Evolutionary conservation across 2,888 invertebrate species (phyloP).

Genomic region (Venusia cambrica): DNA sequence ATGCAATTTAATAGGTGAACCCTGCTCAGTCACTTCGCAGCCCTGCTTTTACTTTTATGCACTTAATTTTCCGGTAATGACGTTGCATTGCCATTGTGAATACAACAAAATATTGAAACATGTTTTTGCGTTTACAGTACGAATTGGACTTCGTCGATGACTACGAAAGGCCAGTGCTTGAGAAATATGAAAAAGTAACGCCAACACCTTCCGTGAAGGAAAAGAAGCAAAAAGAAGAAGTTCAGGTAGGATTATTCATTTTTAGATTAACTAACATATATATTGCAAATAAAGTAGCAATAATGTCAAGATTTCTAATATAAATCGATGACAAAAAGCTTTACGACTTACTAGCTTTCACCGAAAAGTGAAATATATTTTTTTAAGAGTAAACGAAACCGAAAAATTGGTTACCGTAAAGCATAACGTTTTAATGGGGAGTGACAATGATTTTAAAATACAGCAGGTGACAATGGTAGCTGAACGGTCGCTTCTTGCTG

Average conservation of each 20-base stretch:
- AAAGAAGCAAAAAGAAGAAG: conserved; percentile 68
- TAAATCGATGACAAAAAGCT: too few species aligned
- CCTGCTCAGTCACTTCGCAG: conserved; percentile 8
- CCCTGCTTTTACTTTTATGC: conserved; percentile 3
- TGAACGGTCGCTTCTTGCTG: conserved; percentile 40
- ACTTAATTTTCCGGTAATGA: too few species aligned
- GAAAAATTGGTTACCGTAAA: too few species aligned
- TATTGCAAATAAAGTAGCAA: too few species aligned
- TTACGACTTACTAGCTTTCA: too few species aligned
- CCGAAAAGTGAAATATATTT: too few species aligned
- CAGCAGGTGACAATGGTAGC: conserved; percentile 62
- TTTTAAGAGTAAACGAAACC: conserved; percentile 44
- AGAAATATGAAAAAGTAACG: conserved; percentile 84
- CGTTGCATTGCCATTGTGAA: too few species aligned
- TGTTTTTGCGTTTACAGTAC: conserved; percentile 44
- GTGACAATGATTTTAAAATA: too few species aligned
- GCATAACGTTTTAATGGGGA: too few species aligned
- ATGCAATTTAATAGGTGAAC: conserved; percentile 2
- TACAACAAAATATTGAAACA: too few species aligned
- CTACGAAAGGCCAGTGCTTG: conserved; percentile 87
- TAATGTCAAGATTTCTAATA: too few species aligned
- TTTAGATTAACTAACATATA: neutral
- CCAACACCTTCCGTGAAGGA: conserved; percentile 68
- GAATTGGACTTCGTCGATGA: conserved; percentile 83
- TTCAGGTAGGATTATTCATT: conserved; percentile 46